Percentiles rank a stretch among this genome's conserved stretches.
Evolutionary conservation across 2,888 invertebrate species (phyloP).

Genomic region (Halocaridina rubra): DNA sequence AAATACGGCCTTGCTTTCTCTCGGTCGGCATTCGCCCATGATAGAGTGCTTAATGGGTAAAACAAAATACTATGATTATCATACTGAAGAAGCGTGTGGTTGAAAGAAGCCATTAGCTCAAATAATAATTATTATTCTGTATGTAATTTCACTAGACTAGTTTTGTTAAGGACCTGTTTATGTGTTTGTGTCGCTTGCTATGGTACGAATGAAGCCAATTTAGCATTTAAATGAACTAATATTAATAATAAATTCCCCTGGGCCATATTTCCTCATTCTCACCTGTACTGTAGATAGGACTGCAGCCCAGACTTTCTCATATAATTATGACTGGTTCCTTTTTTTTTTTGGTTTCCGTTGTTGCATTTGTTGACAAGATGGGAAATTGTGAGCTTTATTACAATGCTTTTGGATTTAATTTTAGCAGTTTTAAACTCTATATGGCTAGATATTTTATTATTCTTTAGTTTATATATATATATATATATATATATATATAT

Average conservation of each 20-base stretch:
- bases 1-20: constrained; percentile 39
- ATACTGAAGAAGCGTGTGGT: constrained; percentile 31
- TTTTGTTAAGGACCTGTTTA: constrained; percentile 53
- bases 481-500: no score
- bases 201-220: constrained; percentile 20
- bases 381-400: constrained; percentile 19
- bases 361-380: constrained; percentile 16
- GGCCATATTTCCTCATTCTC: constrained; percentile 17
- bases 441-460: not conserved
- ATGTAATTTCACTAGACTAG: constrained; percentile 50
- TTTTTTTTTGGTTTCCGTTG: constrained; percentile 8
- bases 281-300: constrained; percentile 31
- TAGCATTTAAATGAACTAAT: constrained; percentile 13
- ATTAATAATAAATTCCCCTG: constrained; percentile 9
- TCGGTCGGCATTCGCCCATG: no score
- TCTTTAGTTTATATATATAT: not conserved
- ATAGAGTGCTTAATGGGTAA: no score
- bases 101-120: constrained; percentile 43
- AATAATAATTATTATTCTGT: no score
- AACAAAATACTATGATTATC: constrained; percentile 26
- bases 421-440: not conserved
- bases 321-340: not conserved
- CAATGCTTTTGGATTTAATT: not conserved
- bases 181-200: constrained; percentile 38
- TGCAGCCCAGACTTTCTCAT: constrained; percentile 30